Evolutionary conservation across 2,113 vertebrate species (phyloP).

Genomic region (Thamnaconus septentrionalis): DNA sequence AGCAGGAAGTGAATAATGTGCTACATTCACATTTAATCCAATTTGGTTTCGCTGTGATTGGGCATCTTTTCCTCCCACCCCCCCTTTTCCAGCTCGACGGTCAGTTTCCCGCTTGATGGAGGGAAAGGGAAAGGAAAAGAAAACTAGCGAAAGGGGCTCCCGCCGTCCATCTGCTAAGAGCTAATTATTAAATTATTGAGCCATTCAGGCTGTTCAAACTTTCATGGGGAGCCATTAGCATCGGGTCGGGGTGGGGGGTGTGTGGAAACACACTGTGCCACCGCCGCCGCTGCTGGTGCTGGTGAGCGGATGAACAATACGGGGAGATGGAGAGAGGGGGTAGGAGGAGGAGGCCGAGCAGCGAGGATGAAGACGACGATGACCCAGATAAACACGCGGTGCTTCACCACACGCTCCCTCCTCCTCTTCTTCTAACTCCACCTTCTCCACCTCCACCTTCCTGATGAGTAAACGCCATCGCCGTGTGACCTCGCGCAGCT

Average conservation of each 20-base stretch:
- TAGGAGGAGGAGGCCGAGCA: slow-evolving; percentile 7
- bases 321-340: slow-evolving; percentile 5
- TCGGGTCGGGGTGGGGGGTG: slow-evolving; percentile 34
- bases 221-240: slow-evolving; percentile 70
- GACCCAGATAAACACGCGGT: slow-evolving; percentile 60
- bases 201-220: slow-evolving; percentile 65
- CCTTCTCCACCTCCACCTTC: slow-evolving; percentile 12
- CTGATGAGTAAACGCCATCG: not conserved
- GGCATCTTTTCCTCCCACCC: slow-evolving; percentile 18
- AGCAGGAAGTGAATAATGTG: too few species aligned
- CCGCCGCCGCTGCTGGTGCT: not conserved
- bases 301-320: slow-evolving; percentile 19
- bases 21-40: not conserved
- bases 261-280: slow-evolving; percentile 2
- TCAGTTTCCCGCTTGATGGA: not conserved
- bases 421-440: slow-evolving; percentile 15
- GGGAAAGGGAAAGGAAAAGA: not conserved
- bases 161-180: slow-evolving; percentile 48
- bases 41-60: not conserved
- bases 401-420: slow-evolving; percentile 2
- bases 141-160: slow-evolving; percentile 3
- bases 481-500: slow-evolving; percentile 14
- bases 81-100: slow-evolving; percentile 1
- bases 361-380: slow-evolving; percentile 29
- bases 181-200: slow-evolving; percentile 74